Evolutionary conservation across 30 jellyfish, hydroid and myxozoan genomes (phyloP), one percentile per base, ranked within the genome.

Genomic region (Nemopilema nomurai): DNA sequence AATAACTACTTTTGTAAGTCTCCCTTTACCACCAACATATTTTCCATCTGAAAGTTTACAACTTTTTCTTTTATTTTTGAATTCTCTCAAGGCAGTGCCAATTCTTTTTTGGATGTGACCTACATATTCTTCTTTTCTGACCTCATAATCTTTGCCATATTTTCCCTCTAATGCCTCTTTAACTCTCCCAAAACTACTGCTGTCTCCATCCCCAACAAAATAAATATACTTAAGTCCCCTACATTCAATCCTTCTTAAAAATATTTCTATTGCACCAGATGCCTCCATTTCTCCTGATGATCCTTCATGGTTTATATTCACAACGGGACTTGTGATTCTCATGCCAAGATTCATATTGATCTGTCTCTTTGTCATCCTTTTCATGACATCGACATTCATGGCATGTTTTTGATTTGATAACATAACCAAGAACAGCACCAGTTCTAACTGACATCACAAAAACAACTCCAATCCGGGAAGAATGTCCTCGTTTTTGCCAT

Each of bases 131-230:
- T 74, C 73, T 57, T 74, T 74, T 51, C 23, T 28, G 6, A 74
- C 84, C 1, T 16, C 26, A 26, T 41, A 74, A 20, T 20, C 28
- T 27, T 74, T 69, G 33, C 72, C 71, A 75, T 41, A 29, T 29
- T 26, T 23, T 23, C 24, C 57, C 66, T 57, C 68, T 19, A 79
- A 13, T 16, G 89, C 89, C 63, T 23, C 82, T 80, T 65, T 13
- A 16, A 80, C 82, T 16, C 41, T 80, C 52, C 74, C 74, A 66
- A 66, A 80, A 28, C 89, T 6, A 64, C 71, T 32, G 67, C 77
- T 72, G 41, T 64, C 82, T 27, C 89, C 93, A 76, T 85, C 89
- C 29, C 92, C 92, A 71, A 84, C 87, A 71, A 84, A 71, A 7
- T n/a, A 23, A 4, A 69, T 50, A 24, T 84, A 84, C 33, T 28